Conservation (phyloP, 2,797 vertebrate genomes). For the Sparidentex hasta region DNA sequence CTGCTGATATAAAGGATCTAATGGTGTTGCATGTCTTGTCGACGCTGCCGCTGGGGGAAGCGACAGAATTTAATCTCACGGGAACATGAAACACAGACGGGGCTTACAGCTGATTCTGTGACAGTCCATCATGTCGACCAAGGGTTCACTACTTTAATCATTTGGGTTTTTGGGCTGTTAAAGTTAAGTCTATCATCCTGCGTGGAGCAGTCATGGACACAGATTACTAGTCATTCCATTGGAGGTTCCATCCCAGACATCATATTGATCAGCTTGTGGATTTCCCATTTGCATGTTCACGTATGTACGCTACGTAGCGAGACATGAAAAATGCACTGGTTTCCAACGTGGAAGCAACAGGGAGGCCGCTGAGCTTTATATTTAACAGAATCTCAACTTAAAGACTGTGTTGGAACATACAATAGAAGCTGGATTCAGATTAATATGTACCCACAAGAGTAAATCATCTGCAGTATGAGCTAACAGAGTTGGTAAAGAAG, state of each 20-base stretch:
- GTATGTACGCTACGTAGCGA: background rate
- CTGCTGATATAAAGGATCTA: background rate
- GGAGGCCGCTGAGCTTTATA: background rate
- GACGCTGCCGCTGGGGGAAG: conserved; percentile 6
- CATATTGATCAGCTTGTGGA: conserved; percentile 25
- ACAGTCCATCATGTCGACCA: conserved; percentile 36
- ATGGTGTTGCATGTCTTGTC: conserved; percentile 26
- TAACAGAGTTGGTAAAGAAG: background rate
- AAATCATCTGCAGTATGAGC: conserved; percentile 4
- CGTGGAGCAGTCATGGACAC: conserved; percentile 24
- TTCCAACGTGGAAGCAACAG: background rate
- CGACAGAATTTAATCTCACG: conserved; percentile 64
- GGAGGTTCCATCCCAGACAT: conserved; percentile 10
- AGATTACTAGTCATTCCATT: conserved; percentile 47
- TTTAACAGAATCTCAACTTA: background rate
- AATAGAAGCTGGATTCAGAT: background rate
- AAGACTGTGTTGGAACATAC: background rate
- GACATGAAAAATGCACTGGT: conserved; percentile 3
- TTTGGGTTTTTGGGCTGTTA: conserved; percentile 16
- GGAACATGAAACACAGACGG: conserved; percentile 51
- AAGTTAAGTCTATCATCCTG: conserved; percentile 43
- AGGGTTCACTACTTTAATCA: conserved; percentile 55
- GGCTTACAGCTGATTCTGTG: conserved; percentile 49
- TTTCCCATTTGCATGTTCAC: conserved; percentile 43
- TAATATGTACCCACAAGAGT: background rate